These are phyloP conservation scores for Epinotia demarniana DNA, from an alignment of 2,888 invertebrate species.

Conservation along the genomic window DNA sequence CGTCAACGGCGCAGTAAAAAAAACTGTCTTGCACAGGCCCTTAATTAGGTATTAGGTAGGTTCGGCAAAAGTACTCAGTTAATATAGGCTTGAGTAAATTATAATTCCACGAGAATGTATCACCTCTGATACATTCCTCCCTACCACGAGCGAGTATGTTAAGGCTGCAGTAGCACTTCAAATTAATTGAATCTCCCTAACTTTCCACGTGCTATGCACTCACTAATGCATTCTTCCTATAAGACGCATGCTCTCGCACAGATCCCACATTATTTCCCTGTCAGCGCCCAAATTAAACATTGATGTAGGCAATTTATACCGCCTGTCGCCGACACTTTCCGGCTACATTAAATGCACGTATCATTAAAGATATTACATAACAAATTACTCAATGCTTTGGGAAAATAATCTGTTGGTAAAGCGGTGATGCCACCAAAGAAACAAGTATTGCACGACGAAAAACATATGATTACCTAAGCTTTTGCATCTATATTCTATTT, in stretches of 20 bases:
- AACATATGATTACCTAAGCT: neutral
- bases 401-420: conserved; percentile 19
- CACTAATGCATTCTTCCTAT: conserved; percentile 16
- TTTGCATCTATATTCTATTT: neutral
- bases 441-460: neutral
- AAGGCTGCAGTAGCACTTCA: neutral
- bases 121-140: neutral
- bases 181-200: neutral
- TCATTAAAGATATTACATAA: conserved; percentile 27
- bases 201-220: conserved; percentile 9
- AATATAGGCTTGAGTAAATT: neutral
- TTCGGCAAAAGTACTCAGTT: neutral
- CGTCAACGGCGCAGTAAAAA: no score
- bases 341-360: conserved; percentile 14
- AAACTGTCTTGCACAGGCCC: no score
- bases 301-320: conserved; percentile 35
- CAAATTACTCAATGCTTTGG: conserved; percentile 22
- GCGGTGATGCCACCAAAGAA: neutral
- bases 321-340: conserved; percentile 26
- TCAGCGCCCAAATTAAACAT: conserved; percentile 39
- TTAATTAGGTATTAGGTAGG: no score
- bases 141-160: neutral
- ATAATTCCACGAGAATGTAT: neutral
- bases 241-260: conserved; percentile 6
- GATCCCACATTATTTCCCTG: conserved; percentile 38